phyloP scores from a whole-genome alignment of 2,888 invertebrate species.

The Xiphydria camelus region DNA sequence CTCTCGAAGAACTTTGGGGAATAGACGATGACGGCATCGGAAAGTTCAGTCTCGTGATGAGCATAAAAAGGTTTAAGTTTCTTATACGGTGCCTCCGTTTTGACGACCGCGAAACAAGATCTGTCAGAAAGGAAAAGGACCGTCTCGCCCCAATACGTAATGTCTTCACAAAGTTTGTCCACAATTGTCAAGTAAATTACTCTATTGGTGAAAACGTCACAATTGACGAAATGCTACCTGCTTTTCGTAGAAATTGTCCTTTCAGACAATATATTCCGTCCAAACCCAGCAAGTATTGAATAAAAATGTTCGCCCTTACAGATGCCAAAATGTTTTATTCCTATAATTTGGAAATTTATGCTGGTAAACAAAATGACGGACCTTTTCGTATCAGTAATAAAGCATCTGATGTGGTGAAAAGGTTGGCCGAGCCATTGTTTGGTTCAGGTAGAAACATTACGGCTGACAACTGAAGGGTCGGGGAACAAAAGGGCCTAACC shows the following conservation, averaged over 20 bases:
- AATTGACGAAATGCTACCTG: too few relatives aligned
- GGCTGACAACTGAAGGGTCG: too few relatives aligned
- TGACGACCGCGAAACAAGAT: slow-evolving; percentile 10
- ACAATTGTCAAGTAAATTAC: slow-evolving; percentile 34
- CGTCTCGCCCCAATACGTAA: slow-evolving; percentile 35
- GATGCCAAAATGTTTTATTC: slow-evolving; percentile 24
- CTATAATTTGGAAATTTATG: slow-evolving; percentile 27
- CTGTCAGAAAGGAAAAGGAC: slow-evolving; percentile 21
- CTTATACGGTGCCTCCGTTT: slow-evolving; percentile 8
- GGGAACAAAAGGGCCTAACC: too few relatives aligned
- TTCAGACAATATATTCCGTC: slow-evolving; percentile 44
- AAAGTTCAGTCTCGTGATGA: slow-evolving; percentile 37
- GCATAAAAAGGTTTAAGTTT: slow-evolving; percentile 10
- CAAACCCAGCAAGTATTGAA: slow-evolving; percentile 38
- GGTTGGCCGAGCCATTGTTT: slow-evolving; percentile 20
- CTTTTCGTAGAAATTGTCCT: slow-evolving; percentile 29
- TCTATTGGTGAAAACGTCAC: slow-evolving; percentile 30
- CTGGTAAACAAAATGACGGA: slow-evolving; percentile 26
- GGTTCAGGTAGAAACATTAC: slow-evolving; percentile 24
- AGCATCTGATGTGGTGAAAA: slow-evolving; percentile 21
- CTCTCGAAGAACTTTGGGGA: slow-evolving; percentile 32
- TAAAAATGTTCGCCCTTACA: slow-evolving; percentile 35
- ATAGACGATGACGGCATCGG: slow-evolving; percentile 34
- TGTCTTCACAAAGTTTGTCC: slow-evolving; percentile 37
- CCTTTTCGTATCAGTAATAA: slow-evolving; percentile 24